Evolutionary conservation across 2,888 invertebrate species (phyloP).

Genomic region (Mesodorylaimus sp.): DNA sequence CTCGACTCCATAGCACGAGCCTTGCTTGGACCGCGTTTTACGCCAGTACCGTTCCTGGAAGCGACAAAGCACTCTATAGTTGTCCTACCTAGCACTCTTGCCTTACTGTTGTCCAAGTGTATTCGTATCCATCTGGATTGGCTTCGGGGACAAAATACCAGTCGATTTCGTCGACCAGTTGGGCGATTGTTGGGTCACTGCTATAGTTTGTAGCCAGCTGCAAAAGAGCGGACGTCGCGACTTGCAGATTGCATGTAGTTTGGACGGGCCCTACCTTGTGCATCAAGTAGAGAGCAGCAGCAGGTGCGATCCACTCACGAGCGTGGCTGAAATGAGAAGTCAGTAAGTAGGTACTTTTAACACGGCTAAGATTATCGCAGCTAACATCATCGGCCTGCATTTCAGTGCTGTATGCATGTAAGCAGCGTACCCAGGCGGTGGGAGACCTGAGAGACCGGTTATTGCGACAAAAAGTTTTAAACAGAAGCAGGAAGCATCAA

Average conservation of each 20-base stretch:
- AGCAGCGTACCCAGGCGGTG: too few relatives aligned
- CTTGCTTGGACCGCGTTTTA: background rate
- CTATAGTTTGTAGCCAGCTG: background rate
- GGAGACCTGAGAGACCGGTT: too few relatives aligned
- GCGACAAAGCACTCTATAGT: background rate
- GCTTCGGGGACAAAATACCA: background rate
- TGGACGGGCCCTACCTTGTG: background rate
- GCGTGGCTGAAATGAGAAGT: too few relatives aligned
- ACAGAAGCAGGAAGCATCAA: too few relatives aligned
- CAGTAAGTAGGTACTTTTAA: too few relatives aligned
- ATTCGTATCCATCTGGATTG: conserved; percentile 2
- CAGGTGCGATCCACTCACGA: conserved; percentile 1
- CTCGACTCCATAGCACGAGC: conserved; percentile 1
- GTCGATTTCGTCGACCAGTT: background rate
- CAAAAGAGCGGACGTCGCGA: too few relatives aligned
- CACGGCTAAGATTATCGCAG: too few relatives aligned
- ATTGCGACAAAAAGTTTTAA: too few relatives aligned
- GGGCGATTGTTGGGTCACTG: background rate
- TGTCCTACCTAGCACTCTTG: background rate
- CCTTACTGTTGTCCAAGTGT: background rate
- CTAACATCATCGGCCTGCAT: too few relatives aligned
- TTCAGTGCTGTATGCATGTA: too few relatives aligned
- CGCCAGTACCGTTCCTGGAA: background rate
- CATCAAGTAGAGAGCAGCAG: background rate
- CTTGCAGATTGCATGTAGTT: too few relatives aligned